These are phyloP conservation scores for Pseudocheirus occidentalis DNA, from an alignment of 2,797 vertebrate genomes.

Conservation along the genomic window DNA sequence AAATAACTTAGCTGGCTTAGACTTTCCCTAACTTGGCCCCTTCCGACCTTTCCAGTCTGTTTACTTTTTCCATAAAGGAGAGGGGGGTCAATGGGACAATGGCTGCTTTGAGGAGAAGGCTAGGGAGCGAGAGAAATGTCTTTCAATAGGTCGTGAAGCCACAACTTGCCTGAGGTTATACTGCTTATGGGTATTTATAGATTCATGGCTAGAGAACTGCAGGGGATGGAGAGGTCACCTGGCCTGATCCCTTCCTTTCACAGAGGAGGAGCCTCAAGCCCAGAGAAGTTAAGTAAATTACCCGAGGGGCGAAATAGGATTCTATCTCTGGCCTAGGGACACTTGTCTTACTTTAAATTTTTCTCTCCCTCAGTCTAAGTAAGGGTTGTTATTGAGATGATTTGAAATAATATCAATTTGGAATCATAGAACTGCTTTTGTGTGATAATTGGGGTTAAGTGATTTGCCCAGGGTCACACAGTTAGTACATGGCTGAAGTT, in stretches of 20 bases:
- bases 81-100: background rate
- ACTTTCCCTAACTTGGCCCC: no score
- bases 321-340: background rate
- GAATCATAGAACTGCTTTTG: background rate
- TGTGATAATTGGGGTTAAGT: background rate
- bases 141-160: background rate
- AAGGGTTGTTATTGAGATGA: no score
- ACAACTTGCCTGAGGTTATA: no score
- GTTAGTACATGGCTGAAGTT: background rate
- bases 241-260: no score
- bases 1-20: background rate
- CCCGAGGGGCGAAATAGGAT: background rate
- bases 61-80: background rate
- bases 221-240: no score
- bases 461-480: background rate
- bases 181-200: no score
- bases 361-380: no score
- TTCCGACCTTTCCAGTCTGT: background rate
- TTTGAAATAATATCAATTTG: no score
- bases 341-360: background rate
- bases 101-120: background rate
- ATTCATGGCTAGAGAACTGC: no score
- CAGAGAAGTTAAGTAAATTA: no score
- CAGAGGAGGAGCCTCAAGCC: no score
- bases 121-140: background rate